Percentiles rank a stretch among this genome's conserved stretches.
Evolutionary conservation across 2,797 vertebrate species (phyloP).

Genomic region (Microchirus variegatus): DNA sequence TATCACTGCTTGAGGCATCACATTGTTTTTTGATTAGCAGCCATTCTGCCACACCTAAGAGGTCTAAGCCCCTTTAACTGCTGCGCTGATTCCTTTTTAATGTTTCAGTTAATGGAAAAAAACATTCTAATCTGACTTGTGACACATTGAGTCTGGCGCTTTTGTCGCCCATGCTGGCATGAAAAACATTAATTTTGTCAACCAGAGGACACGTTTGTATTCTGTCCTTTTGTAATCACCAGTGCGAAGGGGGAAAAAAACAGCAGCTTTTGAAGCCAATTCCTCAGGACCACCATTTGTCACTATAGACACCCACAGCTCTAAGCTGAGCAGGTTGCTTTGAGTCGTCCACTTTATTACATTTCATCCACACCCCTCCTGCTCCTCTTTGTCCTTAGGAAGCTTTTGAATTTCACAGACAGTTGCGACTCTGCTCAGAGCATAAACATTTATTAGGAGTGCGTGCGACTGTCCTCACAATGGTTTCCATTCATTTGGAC

Average conservation of each 20-base stretch:
- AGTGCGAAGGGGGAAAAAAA: constrained; percentile 2
- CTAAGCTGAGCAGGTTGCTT: constrained; percentile 18
- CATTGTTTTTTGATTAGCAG: constrained; percentile 41
- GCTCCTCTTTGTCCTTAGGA: constrained; percentile 43
- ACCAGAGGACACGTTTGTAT: constrained; percentile 16
- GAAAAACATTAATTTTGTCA: constrained; percentile 25
- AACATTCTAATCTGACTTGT: constrained; percentile 39
- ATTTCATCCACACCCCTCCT: constrained; percentile 23
- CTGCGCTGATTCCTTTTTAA: constrained; percentile 51
- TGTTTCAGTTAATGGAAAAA: constrained; percentile 46
- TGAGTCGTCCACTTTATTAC: constrained; percentile 42
- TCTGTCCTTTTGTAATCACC: constrained; percentile 20
- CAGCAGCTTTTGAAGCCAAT: constrained; percentile 15
- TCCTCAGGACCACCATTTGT: constrained; percentile 45
- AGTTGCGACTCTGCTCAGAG: constrained; percentile 41
- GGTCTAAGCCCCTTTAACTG: constrained; percentile 31
- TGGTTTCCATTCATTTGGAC: too few relatives aligned
- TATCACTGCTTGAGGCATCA: constrained; percentile 40
- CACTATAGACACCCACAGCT: constrained; percentile 34
- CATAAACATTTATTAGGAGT: constrained; percentile 40
- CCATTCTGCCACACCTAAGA: constrained; percentile 13
- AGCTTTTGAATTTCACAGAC: constrained; percentile 52
- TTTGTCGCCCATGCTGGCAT: neutral
- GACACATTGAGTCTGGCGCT: neutral
- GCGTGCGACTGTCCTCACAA: too few relatives aligned